These are phyloP conservation scores for Hozukius guyotensis DNA, from an alignment of 2,797 vertebrate species.

Conservation along the genomic window DNA sequence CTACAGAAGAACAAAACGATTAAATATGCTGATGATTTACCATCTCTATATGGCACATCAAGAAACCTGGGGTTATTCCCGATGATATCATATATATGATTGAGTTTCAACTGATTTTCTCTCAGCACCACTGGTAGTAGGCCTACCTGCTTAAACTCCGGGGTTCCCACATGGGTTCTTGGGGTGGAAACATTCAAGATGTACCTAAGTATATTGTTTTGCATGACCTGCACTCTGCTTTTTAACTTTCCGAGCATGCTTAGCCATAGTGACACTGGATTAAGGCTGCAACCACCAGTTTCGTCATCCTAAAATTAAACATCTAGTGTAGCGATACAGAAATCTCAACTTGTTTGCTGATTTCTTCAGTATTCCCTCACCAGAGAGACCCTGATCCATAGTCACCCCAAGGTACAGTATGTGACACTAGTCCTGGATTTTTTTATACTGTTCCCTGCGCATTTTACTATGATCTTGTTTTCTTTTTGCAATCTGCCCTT, in stretches of 20 bases:
- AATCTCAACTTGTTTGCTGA: neutral
- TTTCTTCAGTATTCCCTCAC: neutral
- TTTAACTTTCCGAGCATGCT: neutral
- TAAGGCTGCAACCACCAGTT: neutral
- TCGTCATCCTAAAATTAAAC: neutral
- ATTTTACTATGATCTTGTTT: neutral
- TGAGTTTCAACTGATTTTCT: neutral
- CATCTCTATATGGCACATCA: neutral
- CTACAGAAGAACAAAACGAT: neutral
- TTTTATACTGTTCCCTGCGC: neutral
- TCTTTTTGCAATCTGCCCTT: too few species aligned
- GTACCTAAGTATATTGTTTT: neutral
- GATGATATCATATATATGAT: neutral
- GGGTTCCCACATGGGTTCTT: neutral
- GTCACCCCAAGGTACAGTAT: neutral
- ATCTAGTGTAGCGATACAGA: neutral
- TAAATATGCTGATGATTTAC: neutral
- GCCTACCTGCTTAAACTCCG: neutral
- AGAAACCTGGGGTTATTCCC: neutral
- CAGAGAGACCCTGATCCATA: neutral
- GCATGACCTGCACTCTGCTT: neutral
- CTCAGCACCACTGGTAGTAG: neutral
- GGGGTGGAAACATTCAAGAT: neutral
- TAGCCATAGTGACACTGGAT: neutral
- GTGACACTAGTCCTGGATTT: neutral